phyloP scores from a whole-genome alignment of 1,140 invertebrate species.

The roundworm (Caenorhabditis elegans) region WBcel235 BX284605.5:12155501-12156000 shows the following conservation, averaged over 20 bases:
- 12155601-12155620: constrained; percentile 44
- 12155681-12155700: constrained; percentile 75
- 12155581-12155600: constrained; percentile 60
- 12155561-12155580: constrained; percentile 57
- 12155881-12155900: constrained; percentile 70
- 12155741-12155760: constrained; percentile 78
- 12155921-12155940: no score
- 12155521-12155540: constrained; percentile 54
- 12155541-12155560: constrained; percentile 57
- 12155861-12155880: constrained; percentile 74
- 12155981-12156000: constrained; percentile 59
- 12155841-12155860: constrained; percentile 74
- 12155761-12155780: constrained; percentile 71
- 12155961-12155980: constrained; percentile 73
- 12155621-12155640: neutral
- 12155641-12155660: constrained; percentile 73
- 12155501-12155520: constrained; percentile 51
- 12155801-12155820: constrained; percentile 75
- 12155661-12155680: constrained; percentile 79
- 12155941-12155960: no score
- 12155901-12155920: constrained; percentile 48
- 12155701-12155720: constrained; percentile 78
- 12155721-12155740: constrained; percentile 79
- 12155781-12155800: constrained; percentile 71
- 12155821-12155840: constrained; percentile 78